phyloP scores from a whole-genome alignment of 1,140 invertebrate species.

The Pseudomyrmex dendroicus region DNA sequence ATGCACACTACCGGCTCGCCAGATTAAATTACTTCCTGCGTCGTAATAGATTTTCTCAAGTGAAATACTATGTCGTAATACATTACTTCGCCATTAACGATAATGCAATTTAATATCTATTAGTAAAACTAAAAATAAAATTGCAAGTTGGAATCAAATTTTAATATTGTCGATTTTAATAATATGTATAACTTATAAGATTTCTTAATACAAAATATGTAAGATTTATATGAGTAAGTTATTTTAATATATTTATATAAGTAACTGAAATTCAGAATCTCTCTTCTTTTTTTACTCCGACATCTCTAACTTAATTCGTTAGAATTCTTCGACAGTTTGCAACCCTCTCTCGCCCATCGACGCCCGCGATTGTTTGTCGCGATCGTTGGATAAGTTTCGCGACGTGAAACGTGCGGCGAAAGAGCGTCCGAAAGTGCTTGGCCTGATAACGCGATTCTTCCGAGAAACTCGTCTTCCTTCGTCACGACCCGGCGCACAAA shows the following conservation, averaged over 20 bases:
- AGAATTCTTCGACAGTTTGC: neutral
- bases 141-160: too few relatives aligned
- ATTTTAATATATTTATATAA: too few relatives aligned
- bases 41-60: slow-evolving; percentile 20
- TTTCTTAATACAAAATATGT: neutral
- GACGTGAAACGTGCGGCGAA: slow-evolving; percentile 11
- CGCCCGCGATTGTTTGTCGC: slow-evolving; percentile 25
- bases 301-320: neutral
- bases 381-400: slow-evolving; percentile 52
- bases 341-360: neutral
- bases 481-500: slow-evolving; percentile 33
- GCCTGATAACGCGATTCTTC: slow-evolving; percentile 40
- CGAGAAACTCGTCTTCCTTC: slow-evolving; percentile 18
- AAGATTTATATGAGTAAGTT: too few relatives aligned
- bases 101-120: slow-evolving; percentile 20
- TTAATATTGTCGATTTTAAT: too few relatives aligned
- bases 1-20: slow-evolving; percentile 13
- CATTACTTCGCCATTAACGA: slow-evolving; percentile 31
- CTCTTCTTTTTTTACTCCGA: neutral
- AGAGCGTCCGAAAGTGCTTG: neutral
- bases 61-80: slow-evolving; percentile 9
- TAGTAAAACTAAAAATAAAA: too few relatives aligned
- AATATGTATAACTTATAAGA: neutral
- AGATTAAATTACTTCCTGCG: slow-evolving; percentile 47
- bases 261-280: too few relatives aligned